Evolutionary conservation across 2,888 invertebrate genomes (phyloP).

Genomic region (Oscheius onirici): DNA sequence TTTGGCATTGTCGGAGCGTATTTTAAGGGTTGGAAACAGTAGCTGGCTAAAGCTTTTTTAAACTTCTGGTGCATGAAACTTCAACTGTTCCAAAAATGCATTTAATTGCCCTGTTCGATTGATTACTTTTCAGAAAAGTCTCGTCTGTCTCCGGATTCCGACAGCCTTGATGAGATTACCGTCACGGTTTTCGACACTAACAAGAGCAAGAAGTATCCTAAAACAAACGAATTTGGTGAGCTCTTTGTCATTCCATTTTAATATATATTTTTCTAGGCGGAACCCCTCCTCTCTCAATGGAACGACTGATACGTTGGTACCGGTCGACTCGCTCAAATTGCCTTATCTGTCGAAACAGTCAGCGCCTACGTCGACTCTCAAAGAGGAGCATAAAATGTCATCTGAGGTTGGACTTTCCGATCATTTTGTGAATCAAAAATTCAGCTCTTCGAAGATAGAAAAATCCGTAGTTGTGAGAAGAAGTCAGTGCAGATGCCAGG

Average conservation of each 20-base stretch:
- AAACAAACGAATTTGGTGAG: slow-evolving; percentile 6
- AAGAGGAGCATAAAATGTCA: slow-evolving; percentile 2
- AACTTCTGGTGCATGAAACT: too few relatives aligned
- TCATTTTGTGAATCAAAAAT: background rate
- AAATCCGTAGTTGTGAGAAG: slow-evolving; percentile 25
- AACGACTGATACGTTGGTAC: slow-evolving; percentile 24
- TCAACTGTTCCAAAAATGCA: too few relatives aligned
- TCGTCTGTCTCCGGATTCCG: slow-evolving; percentile 1
- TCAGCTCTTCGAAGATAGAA: slow-evolving; percentile 2
- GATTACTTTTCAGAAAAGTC: slow-evolving; percentile 16
- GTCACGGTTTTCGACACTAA: background rate
- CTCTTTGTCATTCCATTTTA: background rate
- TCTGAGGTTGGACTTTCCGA: background rate
- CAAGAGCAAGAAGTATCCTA: background rate
- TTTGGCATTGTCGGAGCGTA: too few relatives aligned
- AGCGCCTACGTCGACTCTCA: slow-evolving; percentile 13
- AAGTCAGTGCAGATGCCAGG: slow-evolving; percentile 23
- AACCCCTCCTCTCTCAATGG: slow-evolving; percentile 5
- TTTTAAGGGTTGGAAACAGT: too few relatives aligned
- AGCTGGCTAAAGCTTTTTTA: too few relatives aligned
- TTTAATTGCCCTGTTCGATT: background rate
- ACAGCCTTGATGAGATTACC: background rate
- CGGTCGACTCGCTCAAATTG: background rate
- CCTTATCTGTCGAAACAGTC: background rate
- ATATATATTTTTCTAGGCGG: slow-evolving; percentile 17